A percentile compares a stretch with the other conserved stretches of the same genome.
These are phyloP conservation scores for Polymixis flavicincta DNA, from an alignment of 2,888 invertebrate genomes.

Conservation along the genomic window DNA sequence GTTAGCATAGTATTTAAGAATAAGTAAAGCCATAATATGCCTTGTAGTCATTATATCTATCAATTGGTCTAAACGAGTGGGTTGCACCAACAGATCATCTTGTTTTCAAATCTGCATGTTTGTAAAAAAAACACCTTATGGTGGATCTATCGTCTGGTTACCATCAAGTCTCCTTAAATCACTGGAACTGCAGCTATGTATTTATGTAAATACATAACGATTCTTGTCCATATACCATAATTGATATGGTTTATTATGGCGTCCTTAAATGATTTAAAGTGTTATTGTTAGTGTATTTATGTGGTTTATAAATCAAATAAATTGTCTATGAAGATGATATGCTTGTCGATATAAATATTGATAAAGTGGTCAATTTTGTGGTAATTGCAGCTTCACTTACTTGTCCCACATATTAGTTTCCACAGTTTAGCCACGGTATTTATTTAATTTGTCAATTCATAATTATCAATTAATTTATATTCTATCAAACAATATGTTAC, in stretches of 20 bases:
- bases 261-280: background rate
- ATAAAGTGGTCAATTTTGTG: background rate
- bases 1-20: constrained; percentile 50
- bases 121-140: background rate
- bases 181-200: background rate
- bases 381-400: background rate
- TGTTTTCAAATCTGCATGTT: background rate
- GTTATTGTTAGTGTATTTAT: no score
- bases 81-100: constrained; percentile 47
- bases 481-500: background rate
- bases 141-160: constrained; percentile 10
- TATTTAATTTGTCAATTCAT: no score
- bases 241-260: background rate
- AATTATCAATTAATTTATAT: constrained; percentile 23
- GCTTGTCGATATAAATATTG: background rate
- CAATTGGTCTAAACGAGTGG: constrained; percentile 24
- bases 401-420: no score
- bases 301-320: constrained; percentile 1
- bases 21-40: constrained; percentile 81
- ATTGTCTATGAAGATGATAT: constrained; percentile 1
- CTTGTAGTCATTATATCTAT: constrained; percentile 79
- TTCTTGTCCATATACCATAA: constrained; percentile 7
- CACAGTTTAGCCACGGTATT: no score
- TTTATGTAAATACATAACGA: constrained; percentile 7
- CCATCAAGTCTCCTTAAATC: constrained; percentile 23